These are phyloP conservation scores for Ciconia nigra DNA, from an alignment of 2,797 vertebrate species.

Conservation along the genomic window DNA sequence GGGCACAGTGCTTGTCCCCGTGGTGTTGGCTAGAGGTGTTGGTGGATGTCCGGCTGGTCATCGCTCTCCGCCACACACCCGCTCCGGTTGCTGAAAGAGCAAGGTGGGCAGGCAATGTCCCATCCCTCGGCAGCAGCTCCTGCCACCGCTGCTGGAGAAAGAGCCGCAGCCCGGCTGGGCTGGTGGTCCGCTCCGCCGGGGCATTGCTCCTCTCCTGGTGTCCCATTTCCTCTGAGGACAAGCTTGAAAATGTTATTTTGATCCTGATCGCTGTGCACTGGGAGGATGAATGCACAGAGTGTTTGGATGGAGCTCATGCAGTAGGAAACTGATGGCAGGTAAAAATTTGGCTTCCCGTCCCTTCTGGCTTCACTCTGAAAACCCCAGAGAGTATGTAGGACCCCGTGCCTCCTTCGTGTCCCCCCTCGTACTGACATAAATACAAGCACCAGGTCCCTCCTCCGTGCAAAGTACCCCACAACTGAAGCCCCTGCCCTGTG, in stretches of 20 bases:
- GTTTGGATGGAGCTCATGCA: not conserved
- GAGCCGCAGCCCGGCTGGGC: not conserved
- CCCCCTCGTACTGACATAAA: not conserved
- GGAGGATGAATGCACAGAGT: not conserved
- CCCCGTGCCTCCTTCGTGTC: not conserved
- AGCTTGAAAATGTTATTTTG: not conserved
- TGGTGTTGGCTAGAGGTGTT: not conserved
- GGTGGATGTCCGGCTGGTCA: not conserved
- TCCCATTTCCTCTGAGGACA: not conserved
- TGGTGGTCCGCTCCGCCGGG: not conserved
- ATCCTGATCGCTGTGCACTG: accelerated
- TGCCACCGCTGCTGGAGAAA: too few relatives aligned
- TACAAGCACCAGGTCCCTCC: not conserved
- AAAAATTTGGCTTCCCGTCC: accelerated
- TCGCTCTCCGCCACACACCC: not conserved
- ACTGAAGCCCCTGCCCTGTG: not conserved
- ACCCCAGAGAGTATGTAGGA: too few relatives aligned
- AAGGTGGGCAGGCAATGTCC: not conserved
- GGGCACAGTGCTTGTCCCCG: accelerated
- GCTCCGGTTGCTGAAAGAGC: not conserved
- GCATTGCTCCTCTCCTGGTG: not conserved
- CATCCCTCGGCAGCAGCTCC: not conserved
- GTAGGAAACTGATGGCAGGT: not conserved
- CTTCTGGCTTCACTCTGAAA: not conserved
- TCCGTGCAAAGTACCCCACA: not conserved